phyloP scores from a whole-genome alignment of 2,797 vertebrate genomes.

The Babyrousa celebensis region DNA sequence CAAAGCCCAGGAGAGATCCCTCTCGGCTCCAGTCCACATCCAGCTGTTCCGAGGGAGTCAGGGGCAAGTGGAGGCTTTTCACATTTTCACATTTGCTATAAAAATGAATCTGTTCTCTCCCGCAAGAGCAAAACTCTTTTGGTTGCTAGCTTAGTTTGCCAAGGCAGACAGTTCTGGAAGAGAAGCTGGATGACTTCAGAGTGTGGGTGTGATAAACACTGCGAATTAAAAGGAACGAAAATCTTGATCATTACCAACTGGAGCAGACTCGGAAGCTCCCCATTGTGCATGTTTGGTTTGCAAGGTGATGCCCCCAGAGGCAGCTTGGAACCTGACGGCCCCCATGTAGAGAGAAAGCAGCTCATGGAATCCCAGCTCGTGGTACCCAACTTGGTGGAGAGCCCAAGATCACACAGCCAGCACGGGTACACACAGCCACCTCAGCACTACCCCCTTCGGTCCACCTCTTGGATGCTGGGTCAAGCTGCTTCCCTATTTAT shows the following conservation, averaged over 20 bases:
- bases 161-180: slow-evolving; percentile 77
- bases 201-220: slow-evolving; percentile 73
- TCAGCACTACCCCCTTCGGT: neutral
- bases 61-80: neutral
- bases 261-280: neutral
- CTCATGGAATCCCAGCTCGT: neutral
- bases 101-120: slow-evolving; percentile 65
- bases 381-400: too few species aligned
- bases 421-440: too few species aligned
- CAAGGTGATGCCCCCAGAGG: neutral
- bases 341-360: neutral
- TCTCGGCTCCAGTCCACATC: neutral
- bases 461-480: neutral
- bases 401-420: too few species aligned
- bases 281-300: neutral
- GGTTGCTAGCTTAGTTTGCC: slow-evolving; percentile 68
- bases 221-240: slow-evolving; percentile 7
- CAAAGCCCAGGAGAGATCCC: neutral
- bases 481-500: neutral
- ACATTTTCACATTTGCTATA: slow-evolving; percentile 33
- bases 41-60: neutral
- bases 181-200: slow-evolving; percentile 63
- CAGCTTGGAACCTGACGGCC: neutral
- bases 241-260: neutral
- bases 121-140: slow-evolving; percentile 56